A percentile compares a stretch with the other conserved stretches of the same genome.
Conservation (phyloP, 1,140 invertebrate genomes). For the Riptortus pedestris region DNA sequence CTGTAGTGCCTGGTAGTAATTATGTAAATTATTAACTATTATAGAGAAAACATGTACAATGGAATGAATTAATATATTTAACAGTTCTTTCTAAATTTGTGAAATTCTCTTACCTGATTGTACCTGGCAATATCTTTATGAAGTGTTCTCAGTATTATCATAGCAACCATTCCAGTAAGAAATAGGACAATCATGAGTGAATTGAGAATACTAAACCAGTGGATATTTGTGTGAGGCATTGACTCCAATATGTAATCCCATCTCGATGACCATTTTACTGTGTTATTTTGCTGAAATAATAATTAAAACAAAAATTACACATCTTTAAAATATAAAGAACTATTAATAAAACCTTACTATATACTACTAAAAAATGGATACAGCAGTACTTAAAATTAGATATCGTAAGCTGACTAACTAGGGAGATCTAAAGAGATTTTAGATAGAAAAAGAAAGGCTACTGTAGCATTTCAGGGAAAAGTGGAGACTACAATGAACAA, state of each 20-base stretch:
- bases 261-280: slow-evolving; percentile 93
- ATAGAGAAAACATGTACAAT: neutral
- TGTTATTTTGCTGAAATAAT: slow-evolving; percentile 54
- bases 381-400: no score
- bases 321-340: no score
- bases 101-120: slow-evolving; percentile 83
- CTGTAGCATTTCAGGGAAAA: no score
- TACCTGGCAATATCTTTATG: slow-evolving; percentile 98
- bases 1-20: no score
- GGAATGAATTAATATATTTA: neutral
- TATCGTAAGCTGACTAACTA: no score
- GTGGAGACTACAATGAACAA: no score
- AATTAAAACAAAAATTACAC: no score
- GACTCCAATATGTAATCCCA: slow-evolving; percentile 99
- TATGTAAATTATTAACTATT: neutral
- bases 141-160: slow-evolving; percentile 93
- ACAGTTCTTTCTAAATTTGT: no score
- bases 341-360: no score
- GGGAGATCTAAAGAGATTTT: no score
- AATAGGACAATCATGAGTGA: slow-evolving; percentile 82
- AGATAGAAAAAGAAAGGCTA: no score
- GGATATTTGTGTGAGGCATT: slow-evolving; percentile 96
- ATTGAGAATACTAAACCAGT: slow-evolving; percentile 94
- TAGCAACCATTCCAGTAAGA: slow-evolving; percentile 96
- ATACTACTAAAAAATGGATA: no score